Percentiles rank a stretch among this genome's conserved stretches.
phyloP scores from a whole-genome alignment of 2,888 invertebrate species.

The Ischnus inquisitorius region DNA sequence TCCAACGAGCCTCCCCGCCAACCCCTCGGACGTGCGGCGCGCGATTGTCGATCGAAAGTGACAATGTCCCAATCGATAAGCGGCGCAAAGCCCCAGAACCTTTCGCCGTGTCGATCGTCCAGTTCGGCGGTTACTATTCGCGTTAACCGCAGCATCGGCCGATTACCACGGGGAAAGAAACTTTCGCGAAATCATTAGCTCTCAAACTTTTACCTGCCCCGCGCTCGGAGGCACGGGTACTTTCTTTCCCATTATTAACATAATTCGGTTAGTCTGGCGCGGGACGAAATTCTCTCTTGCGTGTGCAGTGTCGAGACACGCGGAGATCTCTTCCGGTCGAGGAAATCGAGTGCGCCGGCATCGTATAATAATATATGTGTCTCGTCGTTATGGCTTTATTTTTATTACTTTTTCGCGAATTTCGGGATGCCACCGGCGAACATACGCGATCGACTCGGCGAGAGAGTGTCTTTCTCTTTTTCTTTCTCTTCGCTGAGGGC shows the following conservation, averaged over 20 bases:
- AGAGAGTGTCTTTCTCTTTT: background rate
- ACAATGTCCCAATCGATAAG: conserved; percentile 30
- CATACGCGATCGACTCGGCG: background rate
- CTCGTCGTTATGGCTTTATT: background rate
- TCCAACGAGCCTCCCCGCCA: no score
- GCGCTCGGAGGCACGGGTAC: conserved; percentile 7
- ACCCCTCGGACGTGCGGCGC: background rate
- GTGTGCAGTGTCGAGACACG: background rate
- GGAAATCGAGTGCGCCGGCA: conserved; percentile 4
- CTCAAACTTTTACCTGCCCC: conserved; percentile 36
- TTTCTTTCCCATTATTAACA: conserved; percentile 50
- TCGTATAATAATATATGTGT: background rate
- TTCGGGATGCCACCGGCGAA: no score
- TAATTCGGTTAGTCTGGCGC: conserved; percentile 38
- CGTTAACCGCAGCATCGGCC: background rate
- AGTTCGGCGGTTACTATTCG: background rate
- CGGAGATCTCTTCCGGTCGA: conserved; percentile 8
- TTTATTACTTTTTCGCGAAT: background rate
- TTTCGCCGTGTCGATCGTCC: background rate
- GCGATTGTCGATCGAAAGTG: conserved; percentile 26
- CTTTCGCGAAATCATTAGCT: conserved; percentile 44
- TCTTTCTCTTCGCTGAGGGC: background rate
- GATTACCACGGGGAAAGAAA: conserved; percentile 37
- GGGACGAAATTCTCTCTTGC: conserved; percentile 1
- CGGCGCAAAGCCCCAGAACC: background rate